Evolutionary conservation across 2,113 vertebrate genomes (phyloP).

Genomic region (Rattus rattus): DNA sequence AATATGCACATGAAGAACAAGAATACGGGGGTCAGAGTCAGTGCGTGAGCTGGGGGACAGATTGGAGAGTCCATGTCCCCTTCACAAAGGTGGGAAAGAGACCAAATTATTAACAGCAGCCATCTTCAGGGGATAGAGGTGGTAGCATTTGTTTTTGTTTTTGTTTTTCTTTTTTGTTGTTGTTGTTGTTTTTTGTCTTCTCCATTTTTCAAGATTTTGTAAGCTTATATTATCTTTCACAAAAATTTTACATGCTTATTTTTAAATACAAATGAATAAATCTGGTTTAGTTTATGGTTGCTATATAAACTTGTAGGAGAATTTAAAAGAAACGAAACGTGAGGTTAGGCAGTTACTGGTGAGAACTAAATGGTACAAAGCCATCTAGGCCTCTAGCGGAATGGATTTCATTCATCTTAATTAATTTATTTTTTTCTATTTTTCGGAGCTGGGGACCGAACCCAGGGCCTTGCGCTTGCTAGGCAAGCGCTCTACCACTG

Average conservation of each 20-base stretch:
- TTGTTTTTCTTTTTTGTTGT: no score
- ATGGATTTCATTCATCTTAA: constrained; percentile 20
- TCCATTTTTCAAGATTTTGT: neutral
- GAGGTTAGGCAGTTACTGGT: neutral
- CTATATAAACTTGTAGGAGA: neutral
- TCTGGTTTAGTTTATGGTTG: neutral
- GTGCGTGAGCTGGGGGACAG: neutral
- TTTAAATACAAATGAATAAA: neutral
- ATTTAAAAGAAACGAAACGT: neutral
- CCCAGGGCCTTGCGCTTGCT: no score
- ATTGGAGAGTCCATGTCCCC: no score
- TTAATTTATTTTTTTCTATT: no score
- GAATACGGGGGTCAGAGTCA: neutral
- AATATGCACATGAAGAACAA: no score
- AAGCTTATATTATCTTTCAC: neutral
- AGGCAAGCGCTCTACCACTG: no score
- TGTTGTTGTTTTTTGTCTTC: neutral
- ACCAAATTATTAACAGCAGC: neutral
- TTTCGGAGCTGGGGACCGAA: no score
- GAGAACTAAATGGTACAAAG: neutral
- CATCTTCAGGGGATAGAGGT: neutral
- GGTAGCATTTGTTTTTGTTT: neutral
- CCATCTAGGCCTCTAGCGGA: neutral
- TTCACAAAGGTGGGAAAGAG: neutral
- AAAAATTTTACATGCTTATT: neutral